Evolutionary conservation across 2,113 vertebrate species (phyloP).

Genomic region (Delphinus delphis): DNA sequence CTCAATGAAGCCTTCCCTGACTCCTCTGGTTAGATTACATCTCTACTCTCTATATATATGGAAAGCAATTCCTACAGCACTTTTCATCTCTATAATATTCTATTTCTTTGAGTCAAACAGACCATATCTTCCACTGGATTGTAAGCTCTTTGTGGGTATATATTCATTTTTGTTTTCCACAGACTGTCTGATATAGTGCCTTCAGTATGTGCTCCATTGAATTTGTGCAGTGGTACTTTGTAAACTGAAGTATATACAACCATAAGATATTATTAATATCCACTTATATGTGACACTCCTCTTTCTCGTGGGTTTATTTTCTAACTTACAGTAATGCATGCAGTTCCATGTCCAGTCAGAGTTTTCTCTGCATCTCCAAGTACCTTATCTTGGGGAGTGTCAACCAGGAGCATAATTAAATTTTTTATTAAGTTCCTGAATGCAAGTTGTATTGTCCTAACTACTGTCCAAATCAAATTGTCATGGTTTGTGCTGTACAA

Average conservation of each 20-base stretch:
- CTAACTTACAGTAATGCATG: background rate
- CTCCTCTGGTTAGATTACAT: background rate
- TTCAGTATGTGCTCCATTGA: background rate
- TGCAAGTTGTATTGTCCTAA: conserved; percentile 49
- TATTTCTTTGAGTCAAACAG: background rate
- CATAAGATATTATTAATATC: background rate
- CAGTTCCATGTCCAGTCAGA: background rate
- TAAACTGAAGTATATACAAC: background rate
- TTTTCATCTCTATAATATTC: background rate
- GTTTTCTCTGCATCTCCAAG: background rate
- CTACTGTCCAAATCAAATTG: conserved; percentile 49
- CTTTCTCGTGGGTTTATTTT: conserved; percentile 33
- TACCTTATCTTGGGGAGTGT: background rate
- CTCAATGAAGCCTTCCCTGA: background rate
- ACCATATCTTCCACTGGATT: background rate
- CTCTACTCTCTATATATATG: background rate
- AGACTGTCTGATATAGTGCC: background rate
- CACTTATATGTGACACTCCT: background rate
- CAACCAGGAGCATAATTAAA: conserved; percentile 22
- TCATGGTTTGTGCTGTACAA: conserved; percentile 40
- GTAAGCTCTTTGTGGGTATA: background rate
- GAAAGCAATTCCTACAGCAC: background rate
- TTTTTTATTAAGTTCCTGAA: conserved; percentile 39
- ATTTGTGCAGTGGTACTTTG: background rate
- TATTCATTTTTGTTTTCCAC: background rate